Evolutionary conservation across 1,140 invertebrate species (phyloP).

Genomic region (Chironomus tepperi): DNA sequence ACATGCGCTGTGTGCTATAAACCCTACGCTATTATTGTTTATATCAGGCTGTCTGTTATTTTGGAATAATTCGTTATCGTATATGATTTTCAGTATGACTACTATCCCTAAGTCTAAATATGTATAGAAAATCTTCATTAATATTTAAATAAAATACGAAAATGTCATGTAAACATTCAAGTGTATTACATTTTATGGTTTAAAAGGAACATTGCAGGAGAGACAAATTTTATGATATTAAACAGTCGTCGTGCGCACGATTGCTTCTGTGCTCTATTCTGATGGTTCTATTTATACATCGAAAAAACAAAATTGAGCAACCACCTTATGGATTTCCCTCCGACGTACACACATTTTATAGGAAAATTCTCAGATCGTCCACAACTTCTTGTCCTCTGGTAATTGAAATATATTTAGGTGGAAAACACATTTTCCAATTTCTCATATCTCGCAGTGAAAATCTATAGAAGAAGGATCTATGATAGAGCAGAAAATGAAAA

Average conservation of each 20-base stretch:
- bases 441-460: background rate
- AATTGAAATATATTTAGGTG: slow-evolving; percentile 20
- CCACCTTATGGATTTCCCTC: slow-evolving; percentile 5
- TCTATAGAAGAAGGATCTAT: no score
- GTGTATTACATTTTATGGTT: background rate
- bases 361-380: background rate
- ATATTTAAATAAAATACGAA: background rate
- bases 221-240: background rate
- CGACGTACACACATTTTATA: background rate
- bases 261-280: no score
- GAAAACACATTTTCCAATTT: slow-evolving; percentile 6
- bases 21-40: background rate
- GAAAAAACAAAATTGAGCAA: background rate
- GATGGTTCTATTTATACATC: background rate
- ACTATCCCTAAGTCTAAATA: background rate
- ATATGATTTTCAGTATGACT: background rate
- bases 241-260: no score
- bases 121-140: background rate
- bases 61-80: background rate
- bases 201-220: background rate
- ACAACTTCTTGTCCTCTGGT: slow-evolving; percentile 5
- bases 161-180: background rate
- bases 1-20: slow-evolving; percentile 2
- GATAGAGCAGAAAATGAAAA: no score
- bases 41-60: background rate